These are phyloP conservation scores for Lysandra coridon DNA, from an alignment of 2,888 invertebrate species.

Conservation along the genomic window DNA sequence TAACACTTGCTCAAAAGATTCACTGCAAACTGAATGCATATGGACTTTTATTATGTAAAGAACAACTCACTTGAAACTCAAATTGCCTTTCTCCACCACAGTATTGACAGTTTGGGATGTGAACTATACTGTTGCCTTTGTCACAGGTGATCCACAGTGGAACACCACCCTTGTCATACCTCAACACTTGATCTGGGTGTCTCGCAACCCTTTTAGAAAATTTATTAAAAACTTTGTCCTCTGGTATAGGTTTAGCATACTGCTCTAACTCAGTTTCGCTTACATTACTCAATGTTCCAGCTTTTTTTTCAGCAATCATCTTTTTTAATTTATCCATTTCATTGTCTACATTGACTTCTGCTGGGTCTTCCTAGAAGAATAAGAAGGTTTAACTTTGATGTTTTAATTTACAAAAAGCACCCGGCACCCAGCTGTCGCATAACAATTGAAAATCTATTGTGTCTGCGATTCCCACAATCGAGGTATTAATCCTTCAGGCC, in stretches of 20 bases:
- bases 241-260: slow-evolving; percentile 80
- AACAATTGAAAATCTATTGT: no score
- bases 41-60: background rate
- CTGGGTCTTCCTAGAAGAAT: slow-evolving; percentile 54
- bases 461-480: no score
- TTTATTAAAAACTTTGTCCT: slow-evolving; percentile 88
- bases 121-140: slow-evolving; percentile 58
- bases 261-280: slow-evolving; percentile 85
- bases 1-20: no score
- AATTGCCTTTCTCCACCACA: slow-evolving; percentile 90
- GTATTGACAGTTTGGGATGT: slow-evolving; percentile 86
- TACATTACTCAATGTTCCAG: slow-evolving; percentile 82
- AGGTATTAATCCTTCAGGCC: no score
- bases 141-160: slow-evolving; percentile 92
- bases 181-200: slow-evolving; percentile 89
- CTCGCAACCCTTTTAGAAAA: slow-evolving; percentile 86
- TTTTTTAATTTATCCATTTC: slow-evolving; percentile 69
- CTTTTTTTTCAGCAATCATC: slow-evolving; percentile 79
- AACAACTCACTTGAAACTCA: slow-evolving; percentile 89
- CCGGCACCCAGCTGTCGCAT: no score
- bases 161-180: slow-evolving; percentile 88
- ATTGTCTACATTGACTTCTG: slow-evolving; percentile 73
- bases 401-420: background rate
- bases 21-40: no score
- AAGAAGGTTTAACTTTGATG: background rate